A percentile compares a stretch with the other conserved stretches of the same genome.
Evolutionary conservation across 2,888 invertebrate genomes (phyloP).

Genomic region (Xylophagus ater): DNA sequence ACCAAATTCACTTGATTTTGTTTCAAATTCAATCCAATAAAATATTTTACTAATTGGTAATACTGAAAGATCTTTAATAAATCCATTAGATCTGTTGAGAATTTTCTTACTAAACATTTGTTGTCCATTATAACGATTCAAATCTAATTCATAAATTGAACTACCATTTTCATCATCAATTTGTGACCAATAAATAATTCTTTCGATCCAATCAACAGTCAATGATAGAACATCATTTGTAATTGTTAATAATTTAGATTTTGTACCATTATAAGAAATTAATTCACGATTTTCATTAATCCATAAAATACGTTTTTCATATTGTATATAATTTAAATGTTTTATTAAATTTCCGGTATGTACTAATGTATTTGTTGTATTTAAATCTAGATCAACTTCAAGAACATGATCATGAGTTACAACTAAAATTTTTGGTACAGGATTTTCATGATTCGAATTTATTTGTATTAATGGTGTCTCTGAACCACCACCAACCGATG

Average conservation of each 20-base stretch:
- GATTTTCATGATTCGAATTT: slow-evolving; percentile 58
- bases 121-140: slow-evolving; percentile 48
- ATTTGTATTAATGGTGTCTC: slow-evolving; percentile 53
- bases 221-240: slow-evolving; percentile 53
- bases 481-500: slow-evolving; percentile 63
- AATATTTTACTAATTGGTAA: slow-evolving; percentile 64
- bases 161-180: slow-evolving; percentile 41
- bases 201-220: slow-evolving; percentile 78
- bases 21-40: slow-evolving; percentile 59
- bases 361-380: slow-evolving; percentile 48
- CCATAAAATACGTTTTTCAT: slow-evolving; percentile 70
- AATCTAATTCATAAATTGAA: slow-evolving; percentile 53
- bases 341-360: slow-evolving; percentile 53
- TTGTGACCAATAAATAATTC: slow-evolving; percentile 75
- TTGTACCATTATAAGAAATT: slow-evolving; percentile 27
- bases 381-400: slow-evolving; percentile 64
- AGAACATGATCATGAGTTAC: slow-evolving; percentile 62
- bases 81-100: slow-evolving; percentile 41
- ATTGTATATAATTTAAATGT: slow-evolving; percentile 55
- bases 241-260: slow-evolving; percentile 45
- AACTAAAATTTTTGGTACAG: slow-evolving; percentile 67
- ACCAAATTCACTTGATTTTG: slow-evolving; percentile 18
- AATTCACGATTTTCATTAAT: slow-evolving; percentile 48
- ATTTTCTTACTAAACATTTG: slow-evolving; percentile 44
- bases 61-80: slow-evolving; percentile 58